A percentile compares a stretch with the other conserved stretches of the same genome.
phyloP scores from a whole-genome alignment of 2,797 vertebrate species.

The Rhinella marina region DNA sequence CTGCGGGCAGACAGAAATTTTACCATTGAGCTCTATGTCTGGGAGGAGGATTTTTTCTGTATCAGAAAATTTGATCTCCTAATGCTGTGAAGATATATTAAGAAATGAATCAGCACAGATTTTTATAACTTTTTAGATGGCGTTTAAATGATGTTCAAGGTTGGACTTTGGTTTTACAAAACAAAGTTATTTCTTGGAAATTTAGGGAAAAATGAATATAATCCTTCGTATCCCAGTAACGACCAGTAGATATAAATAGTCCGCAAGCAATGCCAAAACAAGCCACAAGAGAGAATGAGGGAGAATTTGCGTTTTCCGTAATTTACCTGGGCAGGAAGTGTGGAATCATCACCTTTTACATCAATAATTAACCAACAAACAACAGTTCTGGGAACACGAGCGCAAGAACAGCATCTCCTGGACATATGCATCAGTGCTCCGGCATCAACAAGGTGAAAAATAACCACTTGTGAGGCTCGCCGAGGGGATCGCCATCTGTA shows the following conservation, averaged over 20 bases:
- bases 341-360: slow-evolving; percentile 60
- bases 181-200: background rate
- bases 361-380: slow-evolving; percentile 62
- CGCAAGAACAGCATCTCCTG: slow-evolving; percentile 48
- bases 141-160: background rate
- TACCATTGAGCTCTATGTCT: background rate
- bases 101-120: background rate
- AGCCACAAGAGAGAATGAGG: background rate
- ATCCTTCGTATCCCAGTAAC: background rate
- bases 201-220: background rate
- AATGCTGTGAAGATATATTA: background rate
- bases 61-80: background rate
- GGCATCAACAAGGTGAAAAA: slow-evolving; percentile 55
- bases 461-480: slow-evolving; percentile 1
- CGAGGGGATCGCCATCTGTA: background rate
- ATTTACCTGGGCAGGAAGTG: slow-evolving; percentile 40
- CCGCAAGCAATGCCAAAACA: background rate
- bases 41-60: background rate
- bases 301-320: slow-evolving; percentile 27
- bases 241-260: background rate
- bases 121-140: background rate
- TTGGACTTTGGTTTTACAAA: background rate
- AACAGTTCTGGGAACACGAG: slow-evolving; percentile 60
- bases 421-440: slow-evolving; percentile 56
- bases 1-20: background rate